Base-by-base conservation (phyloP, 2,888 invertebrate species). In the Scaptomyza reducta region DNA sequence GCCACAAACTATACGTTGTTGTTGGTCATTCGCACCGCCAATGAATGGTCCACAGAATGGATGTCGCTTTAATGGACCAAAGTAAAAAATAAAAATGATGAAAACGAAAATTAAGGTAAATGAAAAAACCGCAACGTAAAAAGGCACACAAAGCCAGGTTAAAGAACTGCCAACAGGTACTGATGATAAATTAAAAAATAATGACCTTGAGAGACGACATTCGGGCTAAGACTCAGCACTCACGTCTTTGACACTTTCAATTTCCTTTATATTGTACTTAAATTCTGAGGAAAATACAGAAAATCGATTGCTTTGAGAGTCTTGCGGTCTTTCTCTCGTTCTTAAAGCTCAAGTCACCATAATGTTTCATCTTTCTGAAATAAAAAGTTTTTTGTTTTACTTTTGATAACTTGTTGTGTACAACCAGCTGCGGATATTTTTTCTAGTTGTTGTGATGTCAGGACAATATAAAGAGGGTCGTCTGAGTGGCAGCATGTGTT, bases 171-270 rank as follows among this genome's bases (percentile, higher is more conserved):
- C 54, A 67, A 73, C 69, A 85, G 84, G 74, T 80, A 78, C 71
- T 38, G 77, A 72, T 79, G 77, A 86, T 88, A 88, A 86, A 86
- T 86, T 82, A 69, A 71, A 82, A 84, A 87, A 77, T 87, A 87
- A 84, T 84, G 47, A n/a, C 62, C 44, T 33, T 82, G 68, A 57
- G 64, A 73, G 67, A 56, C 55, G 69, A 74, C 59, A 70, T 72
- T 76, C 50, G 35, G 55, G 41, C 16, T 27, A 66, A 42, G 58
- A 49, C 51, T 25, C 6, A 49, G 18, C 55, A 64, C 59, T 51
- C 27, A 41, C 40, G 50, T 16, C 13, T 25, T 14, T 31, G 49
- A 41, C 69, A 50, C 22, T 61, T 50, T 49, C 3, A 3, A 3
- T 35, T 55, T 27, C 42, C 5, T 49, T 6, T 27, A 7, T 25